phyloP scores from a whole-genome alignment of 2,113 vertebrate genomes.

The Thamnophis sirtalis region DNA sequence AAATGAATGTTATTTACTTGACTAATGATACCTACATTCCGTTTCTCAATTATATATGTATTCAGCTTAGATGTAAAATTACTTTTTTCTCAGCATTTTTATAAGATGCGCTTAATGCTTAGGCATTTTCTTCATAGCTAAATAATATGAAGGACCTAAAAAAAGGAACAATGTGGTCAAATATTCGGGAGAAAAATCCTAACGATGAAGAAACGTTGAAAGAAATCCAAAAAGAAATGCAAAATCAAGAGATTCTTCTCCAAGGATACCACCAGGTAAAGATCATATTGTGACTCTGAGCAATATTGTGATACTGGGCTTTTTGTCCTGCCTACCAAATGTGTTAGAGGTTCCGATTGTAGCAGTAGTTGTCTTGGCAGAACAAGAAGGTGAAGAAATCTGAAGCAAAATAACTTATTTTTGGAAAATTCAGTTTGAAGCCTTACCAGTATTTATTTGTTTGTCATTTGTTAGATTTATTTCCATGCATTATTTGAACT shows the following conservation, averaged over 20 bases:
- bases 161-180: conserved; percentile 65
- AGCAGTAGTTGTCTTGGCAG: background rate
- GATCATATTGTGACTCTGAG: background rate
- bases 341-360: background rate
- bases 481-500: background rate
- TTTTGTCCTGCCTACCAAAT: background rate
- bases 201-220: conserved; percentile 75
- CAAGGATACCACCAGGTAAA: conserved; percentile 90
- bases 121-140: conserved; percentile 65
- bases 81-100: background rate
- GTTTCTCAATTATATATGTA: background rate
- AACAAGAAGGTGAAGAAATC: background rate
- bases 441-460: background rate
- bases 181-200: conserved; percentile 52
- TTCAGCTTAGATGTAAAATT: background rate
- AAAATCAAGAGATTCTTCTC: conserved; percentile 87
- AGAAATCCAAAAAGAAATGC: conserved; percentile 82
- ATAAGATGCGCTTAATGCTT: background rate
- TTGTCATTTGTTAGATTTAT: background rate
- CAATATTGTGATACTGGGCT: background rate
- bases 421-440: background rate
- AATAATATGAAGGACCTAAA: conserved; percentile 73
- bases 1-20: background rate
- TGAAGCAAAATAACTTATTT: background rate
- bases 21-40: background rate